Evolutionary conservation across 2,888 invertebrate genomes (phyloP).

Genomic region (Agrotis exclamationis): DNA sequence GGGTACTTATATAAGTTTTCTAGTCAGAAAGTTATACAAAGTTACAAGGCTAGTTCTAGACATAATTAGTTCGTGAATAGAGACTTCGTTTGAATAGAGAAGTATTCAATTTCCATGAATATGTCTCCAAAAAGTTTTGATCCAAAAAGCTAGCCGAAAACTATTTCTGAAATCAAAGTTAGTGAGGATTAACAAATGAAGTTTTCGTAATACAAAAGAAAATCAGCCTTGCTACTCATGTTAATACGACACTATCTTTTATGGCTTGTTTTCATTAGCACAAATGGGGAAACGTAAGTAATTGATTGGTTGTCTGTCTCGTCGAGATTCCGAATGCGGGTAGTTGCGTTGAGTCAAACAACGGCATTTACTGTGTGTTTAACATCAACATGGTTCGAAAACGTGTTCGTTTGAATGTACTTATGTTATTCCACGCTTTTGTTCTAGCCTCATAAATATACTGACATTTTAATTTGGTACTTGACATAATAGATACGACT

Average conservation of each 20-base stretch:
- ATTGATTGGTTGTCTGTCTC: slow-evolving; percentile 22
- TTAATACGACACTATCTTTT: slow-evolving; percentile 17
- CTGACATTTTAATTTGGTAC: too few relatives aligned
- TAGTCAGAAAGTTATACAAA: too few relatives aligned
- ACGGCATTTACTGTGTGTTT: slow-evolving; percentile 1
- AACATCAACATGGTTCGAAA: neutral
- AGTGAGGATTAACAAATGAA: neutral
- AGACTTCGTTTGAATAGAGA: neutral
- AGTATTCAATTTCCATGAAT: neutral
- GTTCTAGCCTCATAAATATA: neutral
- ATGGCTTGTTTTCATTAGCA: slow-evolving; percentile 36
- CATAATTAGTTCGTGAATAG: neutral
- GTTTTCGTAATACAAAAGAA: neutral
- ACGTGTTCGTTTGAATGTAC: neutral
- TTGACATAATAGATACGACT: too few relatives aligned
- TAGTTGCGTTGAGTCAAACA: slow-evolving; percentile 8
- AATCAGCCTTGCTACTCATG: neutral
- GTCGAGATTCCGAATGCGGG: neutral
- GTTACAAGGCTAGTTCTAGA: neutral
- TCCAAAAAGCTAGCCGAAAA: neutral
- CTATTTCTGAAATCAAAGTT: too few relatives aligned
- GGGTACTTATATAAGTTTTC: too few relatives aligned
- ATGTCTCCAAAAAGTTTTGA: neutral
- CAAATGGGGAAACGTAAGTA: slow-evolving; percentile 14
- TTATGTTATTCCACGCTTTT: too few relatives aligned